Evolutionary conservation across 2,113 vertebrate genomes (phyloP), one percentile per base, ranked within the genome.

Genomic region (Rhinichthys klamathensis): DNA sequence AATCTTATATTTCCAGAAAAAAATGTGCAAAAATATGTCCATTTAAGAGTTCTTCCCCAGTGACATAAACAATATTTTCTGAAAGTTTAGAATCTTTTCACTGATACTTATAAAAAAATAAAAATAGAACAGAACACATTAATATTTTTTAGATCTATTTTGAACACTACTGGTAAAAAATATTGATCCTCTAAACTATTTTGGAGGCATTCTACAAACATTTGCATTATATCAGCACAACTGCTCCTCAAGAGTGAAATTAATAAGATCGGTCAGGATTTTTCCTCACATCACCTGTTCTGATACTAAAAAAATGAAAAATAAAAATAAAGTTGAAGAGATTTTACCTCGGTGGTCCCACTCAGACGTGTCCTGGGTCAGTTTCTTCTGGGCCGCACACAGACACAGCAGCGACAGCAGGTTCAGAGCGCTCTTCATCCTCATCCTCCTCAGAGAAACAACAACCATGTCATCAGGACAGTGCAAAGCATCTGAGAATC

Each of bases 401-500:
- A 90, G 80, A 6, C 91, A 88, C 0, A 87, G 49, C 0, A 95
- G 82, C 61, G 90, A 90, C 25, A 96, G 85, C 83, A 96, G 89
- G 3, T 93, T 18, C 6, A 93, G 27, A 69, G 92, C 18, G 0
- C 3, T 87, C 88, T 80, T 92, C 84, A 77, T 60, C 85, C 41
- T 92, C 88, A 80, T 90, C 63, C 12, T 88, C 70, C 25, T 89
- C 84, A 79, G 78, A 58, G 65, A 85, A 49, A 87, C 79, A 89
- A 72, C 67, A 77, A 15, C 82, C 61, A 49, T 82, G 54, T 84
- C 49, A 84, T 32, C 51, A 32, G 65, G 67, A 16, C 41, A 83
- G 44, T 81, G 32, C 60, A 80, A 80, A 85, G 58, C 73, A 44
- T 83, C 4, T 58, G 4, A 15, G 13, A 5, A 12, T 41, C 77